A percentile compares a stretch with the other conserved stretches of the same genome.
These are phyloP conservation scores for Forbesichthys papilliferus DNA, from an alignment of 2,113 vertebrate species.

Conservation along the genomic window DNA sequence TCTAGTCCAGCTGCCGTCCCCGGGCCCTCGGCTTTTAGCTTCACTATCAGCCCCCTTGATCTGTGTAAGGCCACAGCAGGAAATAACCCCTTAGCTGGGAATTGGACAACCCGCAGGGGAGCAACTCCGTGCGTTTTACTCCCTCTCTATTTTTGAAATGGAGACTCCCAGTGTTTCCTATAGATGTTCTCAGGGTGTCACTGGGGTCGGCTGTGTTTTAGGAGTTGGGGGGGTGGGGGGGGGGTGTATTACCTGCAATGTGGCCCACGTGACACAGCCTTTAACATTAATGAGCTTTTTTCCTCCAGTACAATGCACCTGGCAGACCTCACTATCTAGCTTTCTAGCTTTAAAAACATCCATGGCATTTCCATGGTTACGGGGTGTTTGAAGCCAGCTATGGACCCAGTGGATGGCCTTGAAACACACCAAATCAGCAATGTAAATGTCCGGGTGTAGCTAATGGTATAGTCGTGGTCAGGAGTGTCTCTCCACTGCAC, in stretches of 20 bases:
- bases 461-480: slow-evolving; percentile 57
- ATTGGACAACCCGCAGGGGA: slow-evolving; percentile 14
- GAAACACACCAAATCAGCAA: slow-evolving; percentile 61
- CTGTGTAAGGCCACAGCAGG: slow-evolving; percentile 14
- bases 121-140: slow-evolving; percentile 30
- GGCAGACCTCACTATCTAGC: slow-evolving; percentile 32
- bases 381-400: slow-evolving; percentile 61
- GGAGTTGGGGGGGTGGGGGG: slow-evolving; percentile 13
- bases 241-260: slow-evolving; percentile 2
- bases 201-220: slow-evolving; percentile 12
- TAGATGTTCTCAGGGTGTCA: slow-evolving; percentile 47
- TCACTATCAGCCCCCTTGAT: slow-evolving; percentile 1
- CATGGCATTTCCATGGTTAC: slow-evolving; percentile 68
- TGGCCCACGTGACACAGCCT: slow-evolving; percentile 49
- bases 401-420: slow-evolving; percentile 56
- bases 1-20: not conserved
- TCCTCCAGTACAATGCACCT: slow-evolving; percentile 57
- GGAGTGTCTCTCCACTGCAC: slow-evolving; percentile 56
- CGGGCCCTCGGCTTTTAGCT: slow-evolving; percentile 7
- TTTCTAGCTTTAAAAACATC: slow-evolving; percentile 46
- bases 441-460: slow-evolving; percentile 67
- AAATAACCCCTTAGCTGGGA: slow-evolving; percentile 24
- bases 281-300: slow-evolving; percentile 66
- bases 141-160: slow-evolving; percentile 31
- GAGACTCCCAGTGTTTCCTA: slow-evolving; percentile 28